Base-by-base conservation (phyloP, 2,797 vertebrate genomes). In the Manis crassicaudata region DNA sequence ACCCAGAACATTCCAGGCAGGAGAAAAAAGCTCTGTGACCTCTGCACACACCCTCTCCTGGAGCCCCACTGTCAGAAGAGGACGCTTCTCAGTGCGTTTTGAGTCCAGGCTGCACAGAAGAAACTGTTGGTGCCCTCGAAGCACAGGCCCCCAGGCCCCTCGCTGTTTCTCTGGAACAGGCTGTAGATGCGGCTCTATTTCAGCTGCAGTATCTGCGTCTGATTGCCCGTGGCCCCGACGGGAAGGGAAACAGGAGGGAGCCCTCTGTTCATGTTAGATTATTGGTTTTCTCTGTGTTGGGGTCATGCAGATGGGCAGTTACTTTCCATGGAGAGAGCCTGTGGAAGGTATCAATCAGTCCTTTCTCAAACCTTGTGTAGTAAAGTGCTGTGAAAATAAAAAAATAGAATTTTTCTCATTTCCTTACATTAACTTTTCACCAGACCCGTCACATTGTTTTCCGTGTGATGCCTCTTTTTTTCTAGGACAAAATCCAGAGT, bases 401-500 rank as follows among this genome's bases (percentile, higher is more conserved):
- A 68, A 43, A 70, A 54, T 14, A 35, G 52, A 90, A 54, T 81
- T 85, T 25, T 54, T 72, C 5, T 32, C 12, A 27, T 81, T 95
- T n/a, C 40, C 35, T 96, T 80, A 37, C 16, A 32, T 62, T 80
- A 90, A 62, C 58, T 94, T 72, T 46, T 95, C n/a, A 84, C 16
- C 65, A 95, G 63, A 87, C 43, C 83, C 81, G 84, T 56, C 67
- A 43, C 56, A 81, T 35, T 92, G 32, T 52, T 73, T 92, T 92
- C 85, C 82, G 43, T 32, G 10, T 73, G 12, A 58, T 82, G 76
- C 20, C 43, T 73, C 40, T 60, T 81, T 76, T 56, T 91, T 93
- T 84, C 92, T 96, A 95, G 96, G 90, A 58, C 92, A 97, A 60
- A 23, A 91, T 79, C 63, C 88, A 82, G 70, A 95, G 50, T 76